Evolutionary conservation across 1,140 invertebrate species (phyloP).

Genomic region (Magallana angulata): DNA sequence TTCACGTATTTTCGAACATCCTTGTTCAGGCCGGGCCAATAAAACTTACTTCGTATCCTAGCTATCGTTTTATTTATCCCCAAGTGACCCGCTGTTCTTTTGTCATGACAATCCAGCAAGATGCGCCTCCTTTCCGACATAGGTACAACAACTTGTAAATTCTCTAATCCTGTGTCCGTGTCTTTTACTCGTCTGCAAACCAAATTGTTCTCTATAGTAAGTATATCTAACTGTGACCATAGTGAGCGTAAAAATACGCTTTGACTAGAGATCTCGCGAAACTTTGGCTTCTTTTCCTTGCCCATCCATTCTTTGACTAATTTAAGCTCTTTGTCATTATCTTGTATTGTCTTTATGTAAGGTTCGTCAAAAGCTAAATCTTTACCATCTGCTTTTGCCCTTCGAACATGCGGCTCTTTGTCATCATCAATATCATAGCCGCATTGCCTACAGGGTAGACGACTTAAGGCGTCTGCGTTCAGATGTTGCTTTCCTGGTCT

Average conservation of each 20-base stretch:
- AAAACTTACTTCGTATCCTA: neutral
- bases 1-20: neutral
- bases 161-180: neutral
- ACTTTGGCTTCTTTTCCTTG: neutral
- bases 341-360: constrained; percentile 4
- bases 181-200: neutral
- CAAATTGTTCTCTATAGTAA: neutral
- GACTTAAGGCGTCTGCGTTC: constrained; percentile 65
- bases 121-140: constrained; percentile 37
- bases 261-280: neutral
- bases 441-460: constrained; percentile 38
- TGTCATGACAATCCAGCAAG: constrained; percentile 49
- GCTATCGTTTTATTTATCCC: constrained; percentile 21
- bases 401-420: neutral
- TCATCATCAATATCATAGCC: neutral
- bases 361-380: neutral
- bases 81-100: constrained; percentile 35
- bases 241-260: neutral
- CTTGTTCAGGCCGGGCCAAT: too few relatives aligned
- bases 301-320: neutral
- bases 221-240: constrained; percentile 1
- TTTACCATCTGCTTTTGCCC: neutral
- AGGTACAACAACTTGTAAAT: constrained; percentile 29
- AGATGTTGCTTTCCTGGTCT: constrained; percentile 57
- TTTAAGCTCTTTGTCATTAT: neutral